Evolutionary conservation across 2,797 vertebrate species (phyloP), one percentile per base, ranked within the genome.

Genomic region (Acipenser ruthenus): DNA sequence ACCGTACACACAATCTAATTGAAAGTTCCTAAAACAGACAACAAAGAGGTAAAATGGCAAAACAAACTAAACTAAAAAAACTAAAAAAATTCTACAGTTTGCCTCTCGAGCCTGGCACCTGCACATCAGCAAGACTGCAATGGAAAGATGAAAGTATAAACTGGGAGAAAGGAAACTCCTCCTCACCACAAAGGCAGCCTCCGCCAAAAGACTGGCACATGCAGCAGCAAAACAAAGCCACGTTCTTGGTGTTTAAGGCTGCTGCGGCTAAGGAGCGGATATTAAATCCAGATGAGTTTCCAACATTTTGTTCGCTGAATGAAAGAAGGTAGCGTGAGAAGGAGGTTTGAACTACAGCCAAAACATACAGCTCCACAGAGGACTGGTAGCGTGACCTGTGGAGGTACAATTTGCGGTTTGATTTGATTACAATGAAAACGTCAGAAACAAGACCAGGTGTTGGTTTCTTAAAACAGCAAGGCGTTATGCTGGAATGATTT

Each of bases 381-480:
- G 70, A 72, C 72, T 61, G 70, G 68, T 49, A 73, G 6, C 56
- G 70, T 58, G 61, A 67, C 74, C 47, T 13, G 81, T 62, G 50
- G 66, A 71, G 52, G 49, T 63, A 50, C 49, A 64, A 70, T 62
- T 23, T 68, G 15, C 51, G 63, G 49, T 66, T 55, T 68, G 66
- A 65, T 74, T 73, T 69, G 10, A 74, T 63, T 49, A 56, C 0
- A 1, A 63, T 8, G 70, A 71, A 63, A 6, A 60, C 48, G 1
- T 66, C 62, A 62, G 68, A 73, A 65, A 72, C 56, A 65, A 65
- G 75, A 69, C 63, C 80, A 84, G 78, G 78, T 84, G 84, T 71
- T 71, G 68, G 69, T 77, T 72, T 8, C 11, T 37, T 3, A 68
- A 71, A 76, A 63, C 77, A 77, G 72, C 55, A 66, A 76, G 50